Percentiles rank a stretch among this genome's conserved stretches.
Conservation (phyloP, 2,113 vertebrate species). For the Leucoraja erinaceus region DNA sequence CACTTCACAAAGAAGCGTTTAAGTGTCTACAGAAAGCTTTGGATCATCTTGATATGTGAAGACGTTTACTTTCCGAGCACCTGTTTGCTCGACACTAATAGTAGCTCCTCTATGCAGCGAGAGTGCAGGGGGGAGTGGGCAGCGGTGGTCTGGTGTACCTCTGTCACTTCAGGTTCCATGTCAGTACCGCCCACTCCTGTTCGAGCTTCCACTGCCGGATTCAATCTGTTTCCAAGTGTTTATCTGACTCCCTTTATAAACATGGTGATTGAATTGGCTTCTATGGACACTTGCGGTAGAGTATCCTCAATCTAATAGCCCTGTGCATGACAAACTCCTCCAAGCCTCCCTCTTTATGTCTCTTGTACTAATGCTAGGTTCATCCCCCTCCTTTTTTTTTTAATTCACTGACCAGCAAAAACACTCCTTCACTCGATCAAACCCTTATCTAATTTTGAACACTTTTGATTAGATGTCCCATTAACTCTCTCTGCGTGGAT, state of each 20-base stretch:
- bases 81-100: neutral
- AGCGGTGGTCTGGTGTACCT: too few species aligned
- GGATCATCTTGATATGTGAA: neutral
- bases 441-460: neutral
- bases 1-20: neutral
- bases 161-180: neutral
- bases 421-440: neutral
- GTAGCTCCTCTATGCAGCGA: neutral
- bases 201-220: neutral
- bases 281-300: neutral
- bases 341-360: neutral
- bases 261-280: conserved; percentile 12
- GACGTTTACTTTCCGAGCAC: neutral
- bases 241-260: conserved; percentile 7
- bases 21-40: neutral
- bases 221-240: neutral
- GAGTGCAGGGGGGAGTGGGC: neutral
- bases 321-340: conserved; percentile 1
- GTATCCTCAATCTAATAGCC: neutral
- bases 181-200: neutral
- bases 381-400: neutral
- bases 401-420: conserved; percentile 26
- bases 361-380: neutral
- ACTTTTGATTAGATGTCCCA: conserved; percentile 13
- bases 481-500: neutral